These are phyloP conservation scores for Olivierus martensii DNA, from an alignment of 1,140 invertebrate genomes.

Conservation along the genomic window DNA sequence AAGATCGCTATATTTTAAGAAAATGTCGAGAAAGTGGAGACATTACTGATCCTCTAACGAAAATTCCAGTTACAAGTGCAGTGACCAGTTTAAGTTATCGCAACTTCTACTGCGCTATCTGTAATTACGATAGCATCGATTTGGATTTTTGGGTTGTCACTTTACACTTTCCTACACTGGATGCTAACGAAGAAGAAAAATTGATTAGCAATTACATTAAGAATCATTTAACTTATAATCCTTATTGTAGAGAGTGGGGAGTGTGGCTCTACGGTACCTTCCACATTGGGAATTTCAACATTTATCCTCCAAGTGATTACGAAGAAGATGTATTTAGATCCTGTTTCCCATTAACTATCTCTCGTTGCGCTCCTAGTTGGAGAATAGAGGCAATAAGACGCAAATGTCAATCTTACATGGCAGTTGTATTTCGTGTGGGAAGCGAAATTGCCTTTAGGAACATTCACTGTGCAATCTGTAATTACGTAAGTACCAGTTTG, in stretches of 20 bases:
- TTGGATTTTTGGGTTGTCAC: constrained; percentile 7
- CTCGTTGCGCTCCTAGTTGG: constrained; percentile 2
- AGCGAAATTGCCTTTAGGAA: constrained; percentile 26
- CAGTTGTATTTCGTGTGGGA: background rate
- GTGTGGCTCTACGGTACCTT: constrained; percentile 5
- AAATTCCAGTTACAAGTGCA: constrained; percentile 33
- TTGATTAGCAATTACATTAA: background rate
- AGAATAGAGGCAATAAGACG: background rate
- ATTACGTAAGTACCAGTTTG: constrained; percentile 29
- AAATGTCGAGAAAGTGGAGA: no score
- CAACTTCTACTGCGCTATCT: constrained; percentile 41
- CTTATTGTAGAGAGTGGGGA: constrained; percentile 1
- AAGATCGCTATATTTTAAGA: no score
- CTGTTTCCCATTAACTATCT: background rate
- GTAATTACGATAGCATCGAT: constrained; percentile 31
- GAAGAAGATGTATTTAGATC: constrained; percentile 1
- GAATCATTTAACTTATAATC: no score
- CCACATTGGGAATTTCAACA: constrained; percentile 4
- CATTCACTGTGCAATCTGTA: constrained; percentile 42
- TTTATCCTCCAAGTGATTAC: background rate
- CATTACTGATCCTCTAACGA: constrained; percentile 29
- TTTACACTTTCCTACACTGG: constrained; percentile 3
- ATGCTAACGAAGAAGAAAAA: background rate
- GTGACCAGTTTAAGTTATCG: constrained; percentile 35
- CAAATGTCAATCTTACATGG: constrained; percentile 11